Conservation (phyloP, 2,797 vertebrate genomes). For the Cossypha caffra region DNA sequence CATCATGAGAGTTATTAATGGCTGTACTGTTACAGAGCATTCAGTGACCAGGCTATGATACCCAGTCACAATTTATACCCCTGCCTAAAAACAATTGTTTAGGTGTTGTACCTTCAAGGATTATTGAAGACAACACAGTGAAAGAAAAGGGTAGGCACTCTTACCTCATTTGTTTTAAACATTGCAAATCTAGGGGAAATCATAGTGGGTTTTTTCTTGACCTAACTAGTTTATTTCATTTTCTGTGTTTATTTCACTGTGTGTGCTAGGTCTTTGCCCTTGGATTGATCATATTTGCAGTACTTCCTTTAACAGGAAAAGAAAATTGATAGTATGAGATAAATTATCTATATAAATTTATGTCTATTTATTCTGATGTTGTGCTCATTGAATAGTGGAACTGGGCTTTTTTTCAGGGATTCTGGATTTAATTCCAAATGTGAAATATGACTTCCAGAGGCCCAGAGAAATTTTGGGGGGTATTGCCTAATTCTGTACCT, state of each 20-base stretch:
- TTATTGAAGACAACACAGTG: not conserved
- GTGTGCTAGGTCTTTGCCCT: not conserved
- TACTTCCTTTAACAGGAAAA: not conserved
- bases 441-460: too few relatives aligned
- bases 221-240: not conserved
- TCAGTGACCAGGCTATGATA: not conserved
- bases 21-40: not conserved
- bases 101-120: not conserved
- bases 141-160: not conserved
- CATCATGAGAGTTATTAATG: not conserved
- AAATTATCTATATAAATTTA: not conserved
- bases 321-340: not conserved
- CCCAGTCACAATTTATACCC: not conserved
- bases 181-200: not conserved
- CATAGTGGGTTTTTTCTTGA: not conserved
- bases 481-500: too few relatives aligned
- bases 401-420: not conserved
- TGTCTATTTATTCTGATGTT: not conserved
- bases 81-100: not conserved
- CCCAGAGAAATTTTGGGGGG: too few relatives aligned
- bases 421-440: not conserved
- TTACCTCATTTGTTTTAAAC: not conserved
- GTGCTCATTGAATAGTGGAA: not conserved
- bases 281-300: not conserved
- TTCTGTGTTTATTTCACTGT: not conserved